phyloP scores from a whole-genome alignment of 2,888 invertebrate genomes.

The Campoletis raptor region DNA sequence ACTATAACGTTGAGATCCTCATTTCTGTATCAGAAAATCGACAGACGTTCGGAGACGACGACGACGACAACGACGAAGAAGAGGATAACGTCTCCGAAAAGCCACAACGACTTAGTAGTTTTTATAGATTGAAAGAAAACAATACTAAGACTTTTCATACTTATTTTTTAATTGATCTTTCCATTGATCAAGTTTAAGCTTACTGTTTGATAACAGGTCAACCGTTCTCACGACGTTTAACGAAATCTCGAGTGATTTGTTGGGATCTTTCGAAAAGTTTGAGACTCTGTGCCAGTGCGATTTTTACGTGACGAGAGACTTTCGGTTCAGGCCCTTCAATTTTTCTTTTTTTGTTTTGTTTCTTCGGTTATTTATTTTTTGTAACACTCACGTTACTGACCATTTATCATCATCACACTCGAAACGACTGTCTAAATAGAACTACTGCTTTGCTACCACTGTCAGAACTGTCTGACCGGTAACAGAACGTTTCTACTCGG shows the following conservation, averaged over 20 bases:
- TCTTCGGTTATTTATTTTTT: not conserved
- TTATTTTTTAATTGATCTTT: not conserved
- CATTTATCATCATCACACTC: conserved; percentile 15
- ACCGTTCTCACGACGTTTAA: conserved; percentile 14
- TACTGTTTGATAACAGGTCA: not conserved
- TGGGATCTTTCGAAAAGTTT: conserved; percentile 28
- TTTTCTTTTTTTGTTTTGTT: not conserved
- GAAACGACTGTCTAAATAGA: conserved; percentile 16
- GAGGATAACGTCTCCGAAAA: conserved; percentile 51
- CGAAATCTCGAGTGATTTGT: conserved; percentile 35
- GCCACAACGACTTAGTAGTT: conserved; percentile 14
- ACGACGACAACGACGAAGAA: conserved; percentile 50
- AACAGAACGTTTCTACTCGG: conserved; percentile 50
- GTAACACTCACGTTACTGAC: not conserved
- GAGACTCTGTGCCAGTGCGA: conserved; percentile 38
- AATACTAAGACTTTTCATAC: not conserved
- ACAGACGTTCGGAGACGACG: conserved; percentile 64
- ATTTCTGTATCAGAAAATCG: conserved; percentile 62
- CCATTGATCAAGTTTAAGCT: not conserved
- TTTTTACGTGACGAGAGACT: conserved; percentile 5
- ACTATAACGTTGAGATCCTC: conserved; percentile 55
- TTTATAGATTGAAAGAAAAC: not conserved
- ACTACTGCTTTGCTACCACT: conserved; percentile 1
- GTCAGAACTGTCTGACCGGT: conserved; percentile 49
- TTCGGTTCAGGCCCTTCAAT: not conserved